Base-by-base conservation (phyloP, 2,113 vertebrate species). In the Pseudorhombus dupliciocellatus region DNA sequence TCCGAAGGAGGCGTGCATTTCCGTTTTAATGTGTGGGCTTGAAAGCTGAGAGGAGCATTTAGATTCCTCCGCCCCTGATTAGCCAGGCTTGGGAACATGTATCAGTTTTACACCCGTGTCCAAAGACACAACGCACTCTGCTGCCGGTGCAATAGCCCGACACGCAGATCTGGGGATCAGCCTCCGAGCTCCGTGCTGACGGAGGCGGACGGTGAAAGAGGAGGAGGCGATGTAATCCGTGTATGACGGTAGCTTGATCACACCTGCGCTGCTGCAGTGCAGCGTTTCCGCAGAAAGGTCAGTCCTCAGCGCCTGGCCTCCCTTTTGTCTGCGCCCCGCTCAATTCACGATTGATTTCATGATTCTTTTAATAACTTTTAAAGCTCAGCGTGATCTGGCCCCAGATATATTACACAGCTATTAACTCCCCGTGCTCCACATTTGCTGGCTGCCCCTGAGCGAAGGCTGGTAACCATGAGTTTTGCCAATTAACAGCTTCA, bases 161-260 rank as follows among this genome's bases (percentile, higher is more conserved):
- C 5, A 59, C 84, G 80, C 55, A 67, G 55, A 80, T 72, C 56
- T 20, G 14, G 7, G 54, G 73, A 88, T 87, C 63, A 78, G 78
- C 87, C 46, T n/a, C 22, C 31, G 50, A 7, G 55, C 21, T 53
- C 14, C 34, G 4, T 66, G 34, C 69, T 61, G 66, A 77, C 50
- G n/a, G 55, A 58, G 57, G 28, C 7, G 42, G 6, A 16, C 18
- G 26, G 14, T 52, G 59, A 48, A 71, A 66, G 26, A 44, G 42
- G 67, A 30, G 64, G 3, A 20, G 42, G 3, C 53, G 30, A 60
- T 14, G 22, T 58, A 21, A 55, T 20, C 24, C 40, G 4, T 44
- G 55, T 28, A 18, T 15, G 37, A 21, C 28, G 14, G 62, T 16
- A 26, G 42, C 37, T 69, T 66, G 22, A 31, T n/a, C 16, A 37